A percentile compares a stretch with the other conserved stretches of the same genome.
These are phyloP conservation scores for Drosophila cardini DNA, from an alignment of 1,140 invertebrate species.

Conservation along the genomic window DNA sequence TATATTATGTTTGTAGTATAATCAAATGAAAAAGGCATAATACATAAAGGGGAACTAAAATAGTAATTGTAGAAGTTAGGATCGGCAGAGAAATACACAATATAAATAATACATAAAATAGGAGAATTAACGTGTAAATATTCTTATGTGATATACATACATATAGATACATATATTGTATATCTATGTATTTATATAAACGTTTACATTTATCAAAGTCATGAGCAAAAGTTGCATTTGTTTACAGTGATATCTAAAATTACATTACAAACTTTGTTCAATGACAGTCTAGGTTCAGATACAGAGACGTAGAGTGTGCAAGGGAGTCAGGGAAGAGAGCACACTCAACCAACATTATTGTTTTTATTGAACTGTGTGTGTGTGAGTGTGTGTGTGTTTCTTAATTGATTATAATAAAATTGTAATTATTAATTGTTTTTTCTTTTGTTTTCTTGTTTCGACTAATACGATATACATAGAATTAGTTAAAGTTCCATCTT, in stretches of 20 bases:
- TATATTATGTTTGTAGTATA: slow-evolving; percentile 23
- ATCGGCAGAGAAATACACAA: slow-evolving; percentile 59
- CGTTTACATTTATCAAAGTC: slow-evolving; percentile 54
- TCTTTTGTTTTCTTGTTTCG: slow-evolving; percentile 42
- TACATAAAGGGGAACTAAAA: slow-evolving; percentile 43
- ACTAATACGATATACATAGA: slow-evolving; percentile 70
- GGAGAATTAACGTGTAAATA: slow-evolving; percentile 47
- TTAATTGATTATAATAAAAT: slow-evolving; percentile 71
- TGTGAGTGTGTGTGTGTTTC: slow-evolving; percentile 34
- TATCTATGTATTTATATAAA: slow-evolving; percentile 43
- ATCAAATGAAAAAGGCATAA: slow-evolving; percentile 50
- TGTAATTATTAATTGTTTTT: slow-evolving; percentile 44
- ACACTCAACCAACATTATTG: slow-evolving; percentile 22
- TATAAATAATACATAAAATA: slow-evolving; percentile 76
- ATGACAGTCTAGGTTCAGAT: slow-evolving; percentile 64
- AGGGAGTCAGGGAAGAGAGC: neutral
- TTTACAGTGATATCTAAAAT: slow-evolving; percentile 79
- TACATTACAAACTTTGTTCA: slow-evolving; percentile 71
- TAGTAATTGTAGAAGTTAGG: slow-evolving; percentile 43
- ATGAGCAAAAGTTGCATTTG: slow-evolving; percentile 78
- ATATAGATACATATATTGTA: slow-evolving; percentile 13
- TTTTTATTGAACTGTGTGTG: slow-evolving; percentile 35
- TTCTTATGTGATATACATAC: slow-evolving; percentile 48
- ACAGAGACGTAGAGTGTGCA: slow-evolving; percentile 15
- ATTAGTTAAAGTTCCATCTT: slow-evolving; percentile 59